Evolutionary conservation across 2,797 vertebrate species (phyloP).

Genomic region (Neomorphus geoffroyi): DNA sequence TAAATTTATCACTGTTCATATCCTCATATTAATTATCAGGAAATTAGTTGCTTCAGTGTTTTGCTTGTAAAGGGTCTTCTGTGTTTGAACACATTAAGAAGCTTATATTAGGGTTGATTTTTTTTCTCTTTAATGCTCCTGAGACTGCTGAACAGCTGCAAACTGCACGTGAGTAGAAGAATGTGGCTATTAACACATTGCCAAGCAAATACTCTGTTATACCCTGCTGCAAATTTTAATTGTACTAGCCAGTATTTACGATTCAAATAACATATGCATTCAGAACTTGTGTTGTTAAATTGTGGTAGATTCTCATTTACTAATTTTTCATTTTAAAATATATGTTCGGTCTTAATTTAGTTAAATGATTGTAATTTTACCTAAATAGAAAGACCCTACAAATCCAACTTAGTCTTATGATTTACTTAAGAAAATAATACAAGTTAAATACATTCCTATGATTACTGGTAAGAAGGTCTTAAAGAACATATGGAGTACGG

Average conservation of each 20-base stretch:
- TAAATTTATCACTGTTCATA: not conserved
- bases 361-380: not conserved
- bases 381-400: not conserved
- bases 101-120: not conserved
- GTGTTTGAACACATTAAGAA: not conserved
- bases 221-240: not conserved
- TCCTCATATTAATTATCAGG: not conserved
- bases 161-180: not conserved
- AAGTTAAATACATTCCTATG: not conserved
- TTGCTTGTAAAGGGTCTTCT: not conserved
- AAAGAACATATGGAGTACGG: not conserved
- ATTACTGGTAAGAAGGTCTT: not conserved
- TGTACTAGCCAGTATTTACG: not conserved
- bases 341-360: not conserved
- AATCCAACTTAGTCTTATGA: not conserved
- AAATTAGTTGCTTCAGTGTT: not conserved
- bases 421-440: not conserved
- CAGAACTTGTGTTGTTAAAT: not conserved
- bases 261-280: not conserved
- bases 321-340: not conserved
- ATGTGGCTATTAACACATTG: not conserved
- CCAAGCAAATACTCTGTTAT: not conserved
- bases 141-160: conserved; percentile 2
- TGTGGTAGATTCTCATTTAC: not conserved
- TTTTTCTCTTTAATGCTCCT: not conserved